Percentiles rank a stretch among this genome's conserved stretches.
Evolutionary conservation across 1,140 invertebrate genomes (phyloP).

Genomic region (Mizuhopecten yessoensis): DNA sequence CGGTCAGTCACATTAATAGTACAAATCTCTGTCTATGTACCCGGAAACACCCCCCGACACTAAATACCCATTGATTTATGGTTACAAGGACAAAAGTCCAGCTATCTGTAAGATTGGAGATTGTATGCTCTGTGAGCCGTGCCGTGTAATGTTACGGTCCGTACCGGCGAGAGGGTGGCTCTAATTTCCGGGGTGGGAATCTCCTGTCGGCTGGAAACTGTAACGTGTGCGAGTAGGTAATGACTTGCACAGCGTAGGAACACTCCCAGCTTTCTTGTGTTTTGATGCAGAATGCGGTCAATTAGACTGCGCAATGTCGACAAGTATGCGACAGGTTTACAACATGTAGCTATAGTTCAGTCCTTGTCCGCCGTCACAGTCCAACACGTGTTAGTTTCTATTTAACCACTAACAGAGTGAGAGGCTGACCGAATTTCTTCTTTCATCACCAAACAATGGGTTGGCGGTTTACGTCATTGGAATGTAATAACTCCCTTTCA

Average conservation of each 20-base stretch:
- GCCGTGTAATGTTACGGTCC: neutral
- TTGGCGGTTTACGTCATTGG: no score
- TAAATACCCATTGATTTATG: neutral
- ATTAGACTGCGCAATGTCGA: neutral
- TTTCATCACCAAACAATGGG: no score
- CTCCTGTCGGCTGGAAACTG: neutral
- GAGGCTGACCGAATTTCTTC: no score
- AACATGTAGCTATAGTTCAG: no score
- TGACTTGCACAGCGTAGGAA: no score
- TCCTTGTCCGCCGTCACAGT: no score
- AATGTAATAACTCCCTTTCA: no score
- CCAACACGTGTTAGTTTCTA: no score
- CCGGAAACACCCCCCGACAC: neutral
- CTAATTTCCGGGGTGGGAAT: neutral
- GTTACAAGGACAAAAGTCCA: neutral
- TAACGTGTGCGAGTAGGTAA: neutral
- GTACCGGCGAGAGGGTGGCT: neutral
- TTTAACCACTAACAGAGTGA: no score
- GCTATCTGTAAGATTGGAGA: neutral
- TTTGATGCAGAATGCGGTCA: neutral
- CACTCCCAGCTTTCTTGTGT: neutral
- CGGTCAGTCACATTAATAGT: neutral
- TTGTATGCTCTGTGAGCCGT: neutral
- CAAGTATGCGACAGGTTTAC: neutral
- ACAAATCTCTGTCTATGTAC: conserved; percentile 7